Evolutionary conservation across 2,113 vertebrate genomes (phyloP), one percentile per base, ranked within the genome.

Genomic region (Lycaon pictus): DNA sequence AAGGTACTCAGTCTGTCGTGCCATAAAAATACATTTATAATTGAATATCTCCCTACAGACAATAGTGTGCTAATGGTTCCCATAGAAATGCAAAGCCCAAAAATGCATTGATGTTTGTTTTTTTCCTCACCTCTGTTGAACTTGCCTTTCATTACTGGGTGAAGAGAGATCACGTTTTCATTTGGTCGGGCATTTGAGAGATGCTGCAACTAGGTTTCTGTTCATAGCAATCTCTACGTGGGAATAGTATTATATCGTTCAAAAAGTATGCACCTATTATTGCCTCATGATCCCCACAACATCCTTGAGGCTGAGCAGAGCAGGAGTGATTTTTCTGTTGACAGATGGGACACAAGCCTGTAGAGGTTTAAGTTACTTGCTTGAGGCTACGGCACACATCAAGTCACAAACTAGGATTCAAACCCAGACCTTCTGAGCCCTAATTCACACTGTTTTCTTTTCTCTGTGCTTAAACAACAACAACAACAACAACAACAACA

Each of bases 31-130:
- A 53, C 32, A 72, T 11, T 4, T 6, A 69, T 88, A 86, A 89
- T 12, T 85, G 53, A 93, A 7, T 25, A 23, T 94, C 6, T 82
- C 71, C 76, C 58, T 69, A 12, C 1, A 88, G 87, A 85, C 7
- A 81, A 25, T 58, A 20, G 12, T 16, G 35, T 72, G 29, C 35
- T 89, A 86, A 76, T 85, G 43, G 43, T 96, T 89, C 96, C 87
- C 80, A 65, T 27, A 35, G 94, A 37, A 89, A 87, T 1, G 17
- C 65, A 48, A 91, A 94, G 37, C 60, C 51, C 53, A 67, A 84
- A 62, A 65, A 35, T 58, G 17, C n/a, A 62, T 7, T 37, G 29
- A 23, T 35, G 0, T 80, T 87, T 35, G 0, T 80, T 87, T 48
- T 27, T 76, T 93, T 79, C 32, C 65, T 96, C 76, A 60, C 53